These are phyloP conservation scores for Lepidochitona cinerea DNA, from an alignment of 2,888 invertebrate species.

Conservation along the genomic window DNA sequence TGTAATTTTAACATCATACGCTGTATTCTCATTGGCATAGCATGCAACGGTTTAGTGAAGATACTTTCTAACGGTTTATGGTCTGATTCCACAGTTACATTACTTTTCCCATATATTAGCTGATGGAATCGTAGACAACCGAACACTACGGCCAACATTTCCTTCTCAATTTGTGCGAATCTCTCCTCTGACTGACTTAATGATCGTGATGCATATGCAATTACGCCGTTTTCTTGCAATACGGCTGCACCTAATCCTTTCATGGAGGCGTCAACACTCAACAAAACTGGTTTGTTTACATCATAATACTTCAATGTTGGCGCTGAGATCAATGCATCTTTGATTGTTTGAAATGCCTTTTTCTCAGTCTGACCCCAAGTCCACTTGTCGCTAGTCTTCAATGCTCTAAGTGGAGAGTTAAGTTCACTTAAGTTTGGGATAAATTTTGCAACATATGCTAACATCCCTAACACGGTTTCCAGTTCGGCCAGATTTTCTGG, in stretches of 20 bases:
- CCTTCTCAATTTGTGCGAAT: conserved; percentile 21
- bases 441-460: conserved; percentile 20
- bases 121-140: conserved; percentile 20
- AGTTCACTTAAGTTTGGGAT: conserved; percentile 18
- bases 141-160: conserved; percentile 24
- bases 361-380: conserved; percentile 2
- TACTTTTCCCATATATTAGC: conserved; percentile 14
- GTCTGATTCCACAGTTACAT: conserved; percentile 13
- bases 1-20: too few species aligned
- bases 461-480: conserved; percentile 20
- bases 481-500: conserved; percentile 17
- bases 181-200: conserved; percentile 13
- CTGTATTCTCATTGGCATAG: too few species aligned
- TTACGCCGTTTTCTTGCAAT: conserved; percentile 16
- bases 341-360: conserved; percentile 9
- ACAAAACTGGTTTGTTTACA: background rate
- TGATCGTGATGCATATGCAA: conserved; percentile 16
- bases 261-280: conserved; percentile 20
- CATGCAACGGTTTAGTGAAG: too few species aligned
- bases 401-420: conserved; percentile 21
- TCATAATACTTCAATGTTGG: conserved; percentile 16
- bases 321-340: conserved; percentile 13
- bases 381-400: conserved; percentile 16
- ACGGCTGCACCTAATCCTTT: conserved; percentile 17
- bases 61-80: conserved; percentile 3